These are phyloP conservation scores for Stictonetta naevosa DNA, from an alignment of 2,113 vertebrate genomes.

Conservation along the genomic window DNA sequence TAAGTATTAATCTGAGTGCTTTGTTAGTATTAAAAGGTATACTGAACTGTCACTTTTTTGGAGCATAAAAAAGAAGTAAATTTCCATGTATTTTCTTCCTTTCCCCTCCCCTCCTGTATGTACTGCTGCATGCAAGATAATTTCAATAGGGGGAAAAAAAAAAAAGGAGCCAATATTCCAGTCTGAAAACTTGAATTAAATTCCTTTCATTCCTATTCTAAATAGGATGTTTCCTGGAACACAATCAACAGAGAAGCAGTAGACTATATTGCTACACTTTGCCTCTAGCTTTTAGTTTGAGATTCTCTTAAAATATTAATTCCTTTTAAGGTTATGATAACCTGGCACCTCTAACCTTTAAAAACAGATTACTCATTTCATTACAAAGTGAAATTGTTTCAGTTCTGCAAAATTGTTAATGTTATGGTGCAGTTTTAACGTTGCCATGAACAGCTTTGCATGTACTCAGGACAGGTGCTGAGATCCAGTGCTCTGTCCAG, in stretches of 20 bases:
- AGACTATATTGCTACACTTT: not conserved
- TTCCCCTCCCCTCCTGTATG: not conserved
- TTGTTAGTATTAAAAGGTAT: not conserved
- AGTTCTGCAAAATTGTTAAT: not conserved
- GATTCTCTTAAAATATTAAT: slow-evolving; percentile 5
- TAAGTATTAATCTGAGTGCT: not conserved
- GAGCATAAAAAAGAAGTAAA: not conserved
- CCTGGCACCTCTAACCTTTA: not conserved
- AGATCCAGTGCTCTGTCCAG: not conserved
- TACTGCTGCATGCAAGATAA: not conserved
- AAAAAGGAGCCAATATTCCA: not conserved
- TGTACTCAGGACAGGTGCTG: not conserved
- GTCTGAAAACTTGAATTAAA: not conserved
- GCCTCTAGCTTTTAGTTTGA: not conserved
- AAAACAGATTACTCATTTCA: not conserved
- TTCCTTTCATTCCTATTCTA: not conserved
- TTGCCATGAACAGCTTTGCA: not conserved
- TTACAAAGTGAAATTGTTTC: not conserved
- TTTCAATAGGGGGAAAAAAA: not conserved
- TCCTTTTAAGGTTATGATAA: not conserved
- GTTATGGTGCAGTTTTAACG: not conserved
- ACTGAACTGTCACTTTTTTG: not conserved
- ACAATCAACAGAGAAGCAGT: not conserved
- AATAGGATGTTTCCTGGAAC: not conserved
- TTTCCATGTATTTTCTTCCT: not conserved